These are phyloP conservation scores for Listronotus oregonensis DNA, from an alignment of 1,140 invertebrate species.

Conservation along the genomic window DNA sequence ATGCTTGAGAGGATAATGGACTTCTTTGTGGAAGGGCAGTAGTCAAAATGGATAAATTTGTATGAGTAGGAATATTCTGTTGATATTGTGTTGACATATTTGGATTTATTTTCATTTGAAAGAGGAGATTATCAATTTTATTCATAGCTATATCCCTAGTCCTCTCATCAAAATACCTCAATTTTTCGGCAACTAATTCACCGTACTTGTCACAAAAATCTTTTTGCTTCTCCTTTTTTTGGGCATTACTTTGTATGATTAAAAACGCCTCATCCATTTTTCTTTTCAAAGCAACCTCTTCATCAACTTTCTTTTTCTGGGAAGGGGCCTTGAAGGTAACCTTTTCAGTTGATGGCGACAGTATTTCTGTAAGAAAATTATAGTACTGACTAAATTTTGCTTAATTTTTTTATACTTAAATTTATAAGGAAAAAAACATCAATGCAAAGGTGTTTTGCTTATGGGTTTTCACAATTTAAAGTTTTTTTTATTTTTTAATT, in stretches of 20 bases:
- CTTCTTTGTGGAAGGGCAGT: too few relatives aligned
- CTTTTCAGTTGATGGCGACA: not conserved
- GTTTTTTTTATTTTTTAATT: too few relatives aligned
- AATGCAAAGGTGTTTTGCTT: too few relatives aligned
- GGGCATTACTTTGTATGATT: not conserved
- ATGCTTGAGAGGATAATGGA: too few relatives aligned
- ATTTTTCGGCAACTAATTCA: not conserved
- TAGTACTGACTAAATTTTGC: not conserved
- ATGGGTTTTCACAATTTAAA: too few relatives aligned
- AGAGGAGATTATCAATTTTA: not conserved
- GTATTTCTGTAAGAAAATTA: not conserved
- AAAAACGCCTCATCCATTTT: not conserved
- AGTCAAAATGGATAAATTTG: too few relatives aligned
- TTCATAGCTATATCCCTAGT: not conserved
- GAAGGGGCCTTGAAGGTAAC: not conserved
- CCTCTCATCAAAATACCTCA: not conserved
- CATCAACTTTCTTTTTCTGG: not conserved
- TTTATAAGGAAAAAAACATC: too few relatives aligned
- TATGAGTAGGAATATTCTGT: too few relatives aligned
- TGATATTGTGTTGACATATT: not conserved
- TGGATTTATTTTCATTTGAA: not conserved
- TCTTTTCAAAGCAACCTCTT: not conserved
- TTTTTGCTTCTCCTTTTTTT: constrained; percentile 1
- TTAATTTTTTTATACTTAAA: not conserved
- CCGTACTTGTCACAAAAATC: not conserved